Evolutionary conservation across 2,888 invertebrate species (phyloP).

Genomic region (Drosophila anomelani): DNA sequence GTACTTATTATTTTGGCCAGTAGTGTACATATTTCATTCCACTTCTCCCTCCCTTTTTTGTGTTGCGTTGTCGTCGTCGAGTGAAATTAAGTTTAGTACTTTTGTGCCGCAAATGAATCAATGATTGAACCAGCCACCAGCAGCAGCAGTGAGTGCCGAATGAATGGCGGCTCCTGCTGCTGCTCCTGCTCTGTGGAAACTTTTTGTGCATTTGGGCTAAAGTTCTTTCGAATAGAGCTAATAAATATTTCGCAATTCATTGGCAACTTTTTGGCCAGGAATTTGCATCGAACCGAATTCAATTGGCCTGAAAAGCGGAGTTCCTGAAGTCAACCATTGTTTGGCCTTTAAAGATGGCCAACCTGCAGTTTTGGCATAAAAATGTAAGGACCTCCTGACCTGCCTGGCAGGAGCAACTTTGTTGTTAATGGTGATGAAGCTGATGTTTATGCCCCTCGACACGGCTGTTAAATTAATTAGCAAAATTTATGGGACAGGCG

Average conservation of each 20-base stretch:
- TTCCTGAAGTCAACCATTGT: constrained; percentile 1
- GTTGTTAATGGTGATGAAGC: constrained; percentile 38
- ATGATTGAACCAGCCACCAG: constrained; percentile 32
- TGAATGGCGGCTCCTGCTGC: constrained; percentile 4
- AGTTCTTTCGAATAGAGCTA: constrained; percentile 51
- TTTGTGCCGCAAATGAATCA: constrained; percentile 56
- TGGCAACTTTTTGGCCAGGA: constrained; percentile 37
- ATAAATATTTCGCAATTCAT: constrained; percentile 65
- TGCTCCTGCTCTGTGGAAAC: constrained; percentile 29
- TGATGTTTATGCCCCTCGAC: constrained; percentile 27
- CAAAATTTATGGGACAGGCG: constrained; percentile 30
- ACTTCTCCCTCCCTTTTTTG: constrained; percentile 5
- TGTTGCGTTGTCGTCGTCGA: constrained; percentile 28
- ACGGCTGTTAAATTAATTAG: constrained; percentile 53
- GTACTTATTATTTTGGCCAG: no score
- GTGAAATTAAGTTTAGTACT: constrained; percentile 64
- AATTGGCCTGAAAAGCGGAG: constrained; percentile 26
- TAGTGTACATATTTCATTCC: constrained; percentile 29
- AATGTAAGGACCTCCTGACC: constrained; percentile 45
- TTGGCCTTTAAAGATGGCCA: constrained; percentile 19
- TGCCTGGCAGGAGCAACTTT: constrained; percentile 32
- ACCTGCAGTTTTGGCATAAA: constrained; percentile 42
- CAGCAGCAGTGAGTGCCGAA: constrained; percentile 10
- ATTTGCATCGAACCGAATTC: constrained; percentile 38
- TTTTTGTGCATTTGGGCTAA: constrained; percentile 56